Percentiles rank a stretch among this genome's conserved stretches.
These are phyloP conservation scores for Trachurus trachurus DNA, from an alignment of 2,797 vertebrate genomes.

Conservation along the genomic window DNA sequence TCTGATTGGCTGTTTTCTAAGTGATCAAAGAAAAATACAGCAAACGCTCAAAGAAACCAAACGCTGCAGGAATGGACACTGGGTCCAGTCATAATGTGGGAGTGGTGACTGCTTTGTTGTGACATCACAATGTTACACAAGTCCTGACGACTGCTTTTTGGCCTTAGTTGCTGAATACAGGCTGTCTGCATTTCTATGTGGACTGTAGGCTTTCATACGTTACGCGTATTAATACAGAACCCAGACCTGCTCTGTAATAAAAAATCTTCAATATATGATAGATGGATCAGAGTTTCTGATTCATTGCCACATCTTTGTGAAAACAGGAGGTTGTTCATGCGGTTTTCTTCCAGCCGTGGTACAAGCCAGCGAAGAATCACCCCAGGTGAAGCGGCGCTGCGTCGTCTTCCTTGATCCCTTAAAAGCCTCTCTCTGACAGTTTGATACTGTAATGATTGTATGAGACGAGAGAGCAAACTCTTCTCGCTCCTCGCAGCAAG, in stretches of 20 bases:
- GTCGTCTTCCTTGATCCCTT: constrained; percentile 26
- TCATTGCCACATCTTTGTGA: background rate
- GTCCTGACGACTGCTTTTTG: background rate
- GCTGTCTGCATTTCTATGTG: background rate
- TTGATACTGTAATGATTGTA: constrained; percentile 50
- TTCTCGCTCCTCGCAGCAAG: constrained; percentile 28
- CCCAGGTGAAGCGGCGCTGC: constrained; percentile 31
- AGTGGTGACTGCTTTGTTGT: too few species aligned
- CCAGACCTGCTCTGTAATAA: too few species aligned
- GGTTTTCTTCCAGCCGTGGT: background rate
- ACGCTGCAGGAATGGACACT: too few species aligned
- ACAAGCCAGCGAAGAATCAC: constrained; percentile 5
- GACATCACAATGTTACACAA: background rate
- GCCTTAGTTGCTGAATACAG: background rate
- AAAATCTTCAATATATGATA: background rate
- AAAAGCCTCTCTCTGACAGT: constrained; percentile 60
- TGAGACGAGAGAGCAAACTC: constrained; percentile 36
- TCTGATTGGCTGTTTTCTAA: too few species aligned
- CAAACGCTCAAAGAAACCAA: too few species aligned
- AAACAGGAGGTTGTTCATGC: background rate
- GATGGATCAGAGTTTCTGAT: background rate
- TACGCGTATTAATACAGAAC: too few species aligned
- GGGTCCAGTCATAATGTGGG: too few species aligned
- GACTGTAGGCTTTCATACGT: background rate
- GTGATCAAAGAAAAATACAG: too few species aligned